Evolutionary conservation across 2,113 vertebrate species (phyloP).

Genomic region (Accipiter cooperii): DNA sequence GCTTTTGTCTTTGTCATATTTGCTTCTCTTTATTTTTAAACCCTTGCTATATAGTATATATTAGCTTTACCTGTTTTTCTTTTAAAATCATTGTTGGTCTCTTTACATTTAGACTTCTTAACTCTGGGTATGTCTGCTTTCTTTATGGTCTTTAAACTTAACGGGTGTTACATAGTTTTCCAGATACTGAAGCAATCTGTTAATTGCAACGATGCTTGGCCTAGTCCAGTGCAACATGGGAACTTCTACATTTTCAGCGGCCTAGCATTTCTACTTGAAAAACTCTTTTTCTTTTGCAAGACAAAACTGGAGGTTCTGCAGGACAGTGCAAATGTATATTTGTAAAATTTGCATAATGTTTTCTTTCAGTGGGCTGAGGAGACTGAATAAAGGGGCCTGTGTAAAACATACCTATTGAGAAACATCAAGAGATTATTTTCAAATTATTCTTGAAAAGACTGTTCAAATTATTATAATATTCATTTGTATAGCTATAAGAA

Average conservation of each 20-base stretch:
- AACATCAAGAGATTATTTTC: background rate
- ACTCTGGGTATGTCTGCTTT: background rate
- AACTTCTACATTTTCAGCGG: background rate
- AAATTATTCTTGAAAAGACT: background rate
- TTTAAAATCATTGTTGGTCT: background rate
- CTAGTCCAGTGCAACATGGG: background rate
- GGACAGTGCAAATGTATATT: background rate
- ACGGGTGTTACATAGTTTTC: background rate
- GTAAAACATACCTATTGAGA: background rate
- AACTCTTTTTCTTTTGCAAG: background rate
- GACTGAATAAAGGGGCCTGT: background rate
- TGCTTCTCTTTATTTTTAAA: background rate
- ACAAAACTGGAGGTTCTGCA: background rate
- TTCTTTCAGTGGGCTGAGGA: background rate
- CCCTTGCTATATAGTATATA: background rate
- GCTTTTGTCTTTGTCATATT: background rate
- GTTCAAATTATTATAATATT: background rate
- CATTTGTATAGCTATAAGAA: background rate
- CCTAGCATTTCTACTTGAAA: background rate
- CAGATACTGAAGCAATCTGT: background rate
- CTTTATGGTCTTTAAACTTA: background rate
- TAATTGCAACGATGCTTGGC: background rate
- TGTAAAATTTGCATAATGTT: background rate
- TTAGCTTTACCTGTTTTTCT: background rate
- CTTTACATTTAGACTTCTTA: background rate